A percentile compares a stretch with the other conserved stretches of the same genome.
phyloP scores from a whole-genome alignment of 2,113 vertebrate species.

The Carlito syrichta region DNA sequence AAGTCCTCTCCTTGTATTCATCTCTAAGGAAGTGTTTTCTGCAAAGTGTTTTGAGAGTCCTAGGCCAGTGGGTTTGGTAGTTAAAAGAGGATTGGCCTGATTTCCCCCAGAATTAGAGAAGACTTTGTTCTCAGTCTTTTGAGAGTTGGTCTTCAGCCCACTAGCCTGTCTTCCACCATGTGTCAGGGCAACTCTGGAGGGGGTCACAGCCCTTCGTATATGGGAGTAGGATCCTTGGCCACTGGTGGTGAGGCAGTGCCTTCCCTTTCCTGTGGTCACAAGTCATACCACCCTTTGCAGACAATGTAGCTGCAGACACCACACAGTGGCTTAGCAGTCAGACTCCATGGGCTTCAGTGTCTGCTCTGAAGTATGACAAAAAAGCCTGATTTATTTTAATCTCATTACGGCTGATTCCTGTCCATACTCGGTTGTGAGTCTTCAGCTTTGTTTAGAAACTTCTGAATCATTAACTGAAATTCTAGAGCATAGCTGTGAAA shows the following conservation, averaged over 20 bases:
- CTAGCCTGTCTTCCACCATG: not conserved
- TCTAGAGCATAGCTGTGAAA: conserved; percentile 78
- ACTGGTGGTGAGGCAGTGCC: not conserved
- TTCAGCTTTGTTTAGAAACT: conserved; percentile 75
- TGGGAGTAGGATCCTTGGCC: not conserved
- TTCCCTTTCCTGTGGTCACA: not conserved
- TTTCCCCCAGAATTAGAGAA: not conserved
- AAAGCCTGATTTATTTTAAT: conserved; percentile 24
- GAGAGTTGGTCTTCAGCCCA: not conserved
- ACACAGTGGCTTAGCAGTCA: not conserved
- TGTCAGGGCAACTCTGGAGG: not conserved
- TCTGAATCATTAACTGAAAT: conserved; percentile 79
- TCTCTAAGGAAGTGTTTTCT: conserved; percentile 38
- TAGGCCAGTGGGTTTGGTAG: not conserved
- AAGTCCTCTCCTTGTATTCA: not conserved
- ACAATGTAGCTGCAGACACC: not conserved
- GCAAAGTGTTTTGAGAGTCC: conserved; percentile 24
- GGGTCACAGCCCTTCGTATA: not conserved
- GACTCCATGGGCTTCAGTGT: not conserved
- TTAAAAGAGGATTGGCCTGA: not conserved
- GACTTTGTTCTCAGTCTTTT: conserved; percentile 19
- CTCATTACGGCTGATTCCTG: conserved; percentile 56
- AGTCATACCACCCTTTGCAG: not conserved
- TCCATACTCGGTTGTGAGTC: conserved; percentile 55
- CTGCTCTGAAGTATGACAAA: not conserved